These are phyloP conservation scores for Toxostoma redivivum DNA, from an alignment of 2,113 vertebrate species.

Conservation along the genomic window DNA sequence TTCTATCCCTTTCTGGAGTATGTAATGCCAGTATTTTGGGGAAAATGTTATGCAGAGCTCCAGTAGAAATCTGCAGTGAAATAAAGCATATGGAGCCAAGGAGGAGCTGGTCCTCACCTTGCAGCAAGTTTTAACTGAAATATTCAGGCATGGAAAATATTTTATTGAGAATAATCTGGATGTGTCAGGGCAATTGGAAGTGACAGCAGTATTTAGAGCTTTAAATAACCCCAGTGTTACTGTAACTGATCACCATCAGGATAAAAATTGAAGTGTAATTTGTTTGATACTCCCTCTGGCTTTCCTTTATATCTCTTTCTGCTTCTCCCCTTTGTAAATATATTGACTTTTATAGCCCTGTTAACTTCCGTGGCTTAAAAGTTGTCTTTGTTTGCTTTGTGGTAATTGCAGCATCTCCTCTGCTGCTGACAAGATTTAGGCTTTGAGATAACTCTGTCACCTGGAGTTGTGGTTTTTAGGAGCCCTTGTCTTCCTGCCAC, in stretches of 20 bases:
- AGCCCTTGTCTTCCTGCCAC: background rate
- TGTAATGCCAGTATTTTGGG: background rate
- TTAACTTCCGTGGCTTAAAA: background rate
- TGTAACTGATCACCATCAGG: constrained; percentile 16
- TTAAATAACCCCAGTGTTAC: constrained; percentile 13
- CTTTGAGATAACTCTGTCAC: background rate
- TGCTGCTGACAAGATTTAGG: background rate
- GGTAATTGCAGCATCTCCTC: background rate
- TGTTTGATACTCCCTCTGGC: background rate
- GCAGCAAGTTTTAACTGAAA: background rate
- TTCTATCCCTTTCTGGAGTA: background rate
- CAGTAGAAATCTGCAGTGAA: background rate
- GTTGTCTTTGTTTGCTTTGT: constrained; percentile 10
- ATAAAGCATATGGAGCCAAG: background rate
- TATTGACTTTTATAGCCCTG: background rate
- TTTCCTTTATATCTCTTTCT: background rate
- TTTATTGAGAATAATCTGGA: background rate
- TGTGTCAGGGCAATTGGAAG: background rate
- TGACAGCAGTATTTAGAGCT: background rate
- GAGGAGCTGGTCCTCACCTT: background rate
- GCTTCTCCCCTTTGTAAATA: constrained; percentile 33
- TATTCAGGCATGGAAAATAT: background rate
- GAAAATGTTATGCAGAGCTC: background rate
- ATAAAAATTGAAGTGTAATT: background rate
- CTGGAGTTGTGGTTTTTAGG: background rate